Evolutionary conservation across 2,797 vertebrate species (phyloP).

Genomic region (Florisuga fusca): DNA sequence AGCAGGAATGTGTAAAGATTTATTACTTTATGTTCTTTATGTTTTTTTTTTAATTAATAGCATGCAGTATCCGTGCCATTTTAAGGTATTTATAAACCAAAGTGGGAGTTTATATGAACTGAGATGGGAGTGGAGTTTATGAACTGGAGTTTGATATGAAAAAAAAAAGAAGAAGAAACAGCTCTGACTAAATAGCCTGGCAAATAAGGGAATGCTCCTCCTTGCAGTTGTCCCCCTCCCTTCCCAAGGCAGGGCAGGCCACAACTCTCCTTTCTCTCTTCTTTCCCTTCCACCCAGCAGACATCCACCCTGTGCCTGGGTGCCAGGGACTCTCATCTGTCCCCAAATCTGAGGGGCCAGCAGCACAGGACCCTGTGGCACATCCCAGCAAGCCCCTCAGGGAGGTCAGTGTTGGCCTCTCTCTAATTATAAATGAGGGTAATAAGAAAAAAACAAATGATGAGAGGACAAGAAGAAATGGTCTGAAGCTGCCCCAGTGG

Average conservation of each 20-base stretch:
- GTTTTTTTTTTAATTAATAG: neutral
- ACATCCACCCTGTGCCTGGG: neutral
- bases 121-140: fast-evolving
- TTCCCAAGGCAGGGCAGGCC: neutral
- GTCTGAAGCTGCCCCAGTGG: too few species aligned
- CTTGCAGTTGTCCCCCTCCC: neutral
- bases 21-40: neutral
- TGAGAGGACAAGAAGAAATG: too few species aligned
- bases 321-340: neutral
- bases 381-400: neutral
- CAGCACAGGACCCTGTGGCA: neutral
- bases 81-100: neutral
- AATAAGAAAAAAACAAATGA: too few species aligned
- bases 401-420: too few species aligned
- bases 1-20: neutral
- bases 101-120: neutral
- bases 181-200: neutral
- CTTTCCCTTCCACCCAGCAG: neutral
- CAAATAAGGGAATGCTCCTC: neutral
- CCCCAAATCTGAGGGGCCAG: neutral
- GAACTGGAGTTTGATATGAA: too few species aligned
- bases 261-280: neutral
- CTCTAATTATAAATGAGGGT: too few species aligned
- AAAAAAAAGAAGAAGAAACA: neutral
- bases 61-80: neutral